phyloP scores from a whole-genome alignment of 2,888 invertebrate genomes.

The Blastobasis adustella region DNA sequence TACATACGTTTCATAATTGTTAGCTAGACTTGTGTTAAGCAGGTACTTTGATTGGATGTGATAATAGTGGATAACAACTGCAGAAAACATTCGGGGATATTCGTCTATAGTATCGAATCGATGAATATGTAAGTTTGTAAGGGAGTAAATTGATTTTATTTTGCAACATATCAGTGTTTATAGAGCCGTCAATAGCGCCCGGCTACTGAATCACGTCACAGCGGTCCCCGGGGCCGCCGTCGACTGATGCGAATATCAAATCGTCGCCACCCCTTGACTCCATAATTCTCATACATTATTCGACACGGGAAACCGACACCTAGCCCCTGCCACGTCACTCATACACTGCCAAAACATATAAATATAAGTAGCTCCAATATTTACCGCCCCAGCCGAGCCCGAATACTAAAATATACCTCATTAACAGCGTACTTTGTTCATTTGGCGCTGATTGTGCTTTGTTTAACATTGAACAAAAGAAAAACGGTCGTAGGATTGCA shows the following conservation, averaged over 20 bases:
- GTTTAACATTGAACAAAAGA: conserved; percentile 30
- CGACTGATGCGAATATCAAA: conserved; percentile 67
- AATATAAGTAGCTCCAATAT: background rate
- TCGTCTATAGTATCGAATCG: no score
- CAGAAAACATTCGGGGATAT: no score
- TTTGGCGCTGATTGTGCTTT: conserved; percentile 41
- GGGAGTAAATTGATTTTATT: no score
- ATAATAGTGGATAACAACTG: no score
- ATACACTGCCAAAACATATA: conserved; percentile 1
- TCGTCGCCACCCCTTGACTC: conserved; percentile 63
- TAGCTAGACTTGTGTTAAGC: no score
- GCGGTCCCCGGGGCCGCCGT: conserved; percentile 52
- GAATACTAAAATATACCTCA: conserved; percentile 42
- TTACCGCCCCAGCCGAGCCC: no score
- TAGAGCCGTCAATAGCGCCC: conserved; percentile 46
- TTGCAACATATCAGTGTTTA: conserved; percentile 42
- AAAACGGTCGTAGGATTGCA: conserved; percentile 41
- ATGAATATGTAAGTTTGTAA: no score
- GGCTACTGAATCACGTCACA: conserved; percentile 57
- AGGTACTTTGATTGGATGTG: no score
- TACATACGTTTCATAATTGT: no score
- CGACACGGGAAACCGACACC: conserved; percentile 45
- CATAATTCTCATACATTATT: conserved; percentile 61
- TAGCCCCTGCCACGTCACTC: conserved; percentile 28
- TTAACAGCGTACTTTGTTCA: conserved; percentile 57